Base-by-base conservation (phyloP, 2,113 vertebrate species). In the Nicator chloris region DNA sequence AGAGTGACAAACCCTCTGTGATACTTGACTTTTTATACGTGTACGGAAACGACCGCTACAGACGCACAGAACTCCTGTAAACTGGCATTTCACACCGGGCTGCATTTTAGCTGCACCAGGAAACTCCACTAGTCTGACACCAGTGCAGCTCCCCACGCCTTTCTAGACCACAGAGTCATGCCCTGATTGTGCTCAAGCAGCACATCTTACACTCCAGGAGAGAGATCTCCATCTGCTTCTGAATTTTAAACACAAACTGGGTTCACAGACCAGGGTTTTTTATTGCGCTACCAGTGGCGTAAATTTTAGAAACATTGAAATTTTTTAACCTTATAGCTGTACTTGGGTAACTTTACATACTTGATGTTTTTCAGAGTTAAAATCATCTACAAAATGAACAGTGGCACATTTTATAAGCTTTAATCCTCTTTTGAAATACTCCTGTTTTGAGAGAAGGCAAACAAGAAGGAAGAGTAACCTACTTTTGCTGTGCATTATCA, bases 361-460 rank as follows among this genome's bases (percentile, higher is more conserved):
- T 35, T 75, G 45, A 71, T 35, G 44, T 88, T 96, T 95, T 93
- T 91, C 82, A 78, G 82, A 66, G 51, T 44, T 88, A 40, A 93
- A 83, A 64, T 31, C 66, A 64, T 24, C 47, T 51, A n/a, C 7
- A 57, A 71, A 76, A 63, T 15, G n/a, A 95, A 63, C 50, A 73
- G 75, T 39, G 54, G 68, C 16, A 4, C 24, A 21, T 94, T 96
- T 96, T 95, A 61, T 91, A 94, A 95, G 88, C 71, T 91, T 82
- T 82, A 91, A 88, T 86, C 87, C 31, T 56, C 68, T 77, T 92
- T 60, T 64, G 33, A 73, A 77, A 95, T 42, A 10, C 14, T 93
- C n/a, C 40, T 91, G 22, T 86, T 94, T 88, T 75, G 47, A 90
- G 47, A 93, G 28, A 73, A 83, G 37, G 63, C 50, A 82, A 96